Conservation (phyloP, 92 coral and sea anemone genomes). For the Parazoanthus atlanticus region DNA sequence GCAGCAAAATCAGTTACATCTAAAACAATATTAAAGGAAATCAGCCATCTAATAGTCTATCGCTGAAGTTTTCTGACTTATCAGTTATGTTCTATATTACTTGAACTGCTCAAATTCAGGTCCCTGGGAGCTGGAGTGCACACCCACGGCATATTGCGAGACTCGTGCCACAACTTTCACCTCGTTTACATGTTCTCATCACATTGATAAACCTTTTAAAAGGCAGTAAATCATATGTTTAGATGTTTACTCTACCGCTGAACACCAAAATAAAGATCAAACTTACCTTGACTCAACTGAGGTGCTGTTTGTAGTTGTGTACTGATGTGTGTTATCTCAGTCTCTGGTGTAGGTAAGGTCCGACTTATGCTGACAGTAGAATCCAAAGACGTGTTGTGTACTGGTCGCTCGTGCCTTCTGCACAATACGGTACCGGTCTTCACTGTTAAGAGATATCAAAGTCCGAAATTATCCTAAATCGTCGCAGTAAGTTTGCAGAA, state of each 20-base stretch:
- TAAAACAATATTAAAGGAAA: neutral
- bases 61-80: neutral
- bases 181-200: conserved; percentile 33
- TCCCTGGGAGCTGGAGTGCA: neutral
- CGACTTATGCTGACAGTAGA: too few relatives aligned
- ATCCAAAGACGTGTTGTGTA: too few relatives aligned
- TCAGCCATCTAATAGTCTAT: neutral
- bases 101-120: neutral
- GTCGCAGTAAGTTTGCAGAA: neutral
- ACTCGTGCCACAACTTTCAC: conserved; percentile 41
- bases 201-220: conserved; percentile 35
- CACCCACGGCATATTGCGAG: conserved; percentile 3
- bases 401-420: neutral
- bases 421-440: neutral
- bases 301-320: neutral
- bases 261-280: neutral
- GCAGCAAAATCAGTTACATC: neutral
- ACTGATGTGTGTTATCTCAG: neutral
- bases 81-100: neutral
- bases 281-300: conserved; percentile 19
- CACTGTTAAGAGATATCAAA: neutral
- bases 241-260: neutral
- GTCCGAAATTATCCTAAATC: conserved; percentile 2
- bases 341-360: neutral
- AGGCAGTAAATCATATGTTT: neutral